Base-by-base conservation (phyloP, 2,113 vertebrate genomes). In the Equus przewalskii region DNA sequence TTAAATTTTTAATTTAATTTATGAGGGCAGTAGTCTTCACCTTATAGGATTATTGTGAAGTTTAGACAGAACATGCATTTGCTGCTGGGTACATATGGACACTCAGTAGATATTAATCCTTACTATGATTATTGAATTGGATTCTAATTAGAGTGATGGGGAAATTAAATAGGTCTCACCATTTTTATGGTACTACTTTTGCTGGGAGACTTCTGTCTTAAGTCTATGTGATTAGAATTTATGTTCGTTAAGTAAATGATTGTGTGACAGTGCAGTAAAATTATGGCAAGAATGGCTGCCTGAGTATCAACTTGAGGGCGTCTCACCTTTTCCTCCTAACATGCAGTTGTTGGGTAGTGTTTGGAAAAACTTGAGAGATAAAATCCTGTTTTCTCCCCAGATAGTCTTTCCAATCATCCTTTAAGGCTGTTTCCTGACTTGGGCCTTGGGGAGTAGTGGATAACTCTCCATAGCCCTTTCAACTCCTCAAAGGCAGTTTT, bases 1-100 rank as follows among this genome's bases (percentile, higher is more conserved):
- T 78, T 91, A 83, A 79, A 60, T 58, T 56, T 83, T 33, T 83
- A 84, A 89, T 46, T 92, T 92, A 24, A 78, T 46, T 92, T 76
- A 49, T 33, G 75, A 83, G 67, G 54, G 28, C 6, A 67, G 4
- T 33, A 54, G 65, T 86, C 58, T 89, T 28, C 12, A 69, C 46
- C 28, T 84, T 41, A 36, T 24, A 79, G 33, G 26, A 73, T 81
- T 81, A 28, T 28, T 86, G 76, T 78, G 75, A 90, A 82, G 69
- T 81, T 80, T 80, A 56, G 33, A 81, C 69, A 72, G 85, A 93
- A 64, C 93, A 81, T 80, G 9, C 41, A 64, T 54, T 90, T 78
- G 26, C 36, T 75, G 51, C 69, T 73, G 73, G 81, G 41, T 15
- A 21, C 72, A 19, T 36, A 3, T 11, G 56, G 4, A 26, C 12